Evolutionary conservation across 2,113 vertebrate genomes (phyloP), one percentile per base, ranked within the genome.

Genomic region (Limnothrissa miodon): DNA sequence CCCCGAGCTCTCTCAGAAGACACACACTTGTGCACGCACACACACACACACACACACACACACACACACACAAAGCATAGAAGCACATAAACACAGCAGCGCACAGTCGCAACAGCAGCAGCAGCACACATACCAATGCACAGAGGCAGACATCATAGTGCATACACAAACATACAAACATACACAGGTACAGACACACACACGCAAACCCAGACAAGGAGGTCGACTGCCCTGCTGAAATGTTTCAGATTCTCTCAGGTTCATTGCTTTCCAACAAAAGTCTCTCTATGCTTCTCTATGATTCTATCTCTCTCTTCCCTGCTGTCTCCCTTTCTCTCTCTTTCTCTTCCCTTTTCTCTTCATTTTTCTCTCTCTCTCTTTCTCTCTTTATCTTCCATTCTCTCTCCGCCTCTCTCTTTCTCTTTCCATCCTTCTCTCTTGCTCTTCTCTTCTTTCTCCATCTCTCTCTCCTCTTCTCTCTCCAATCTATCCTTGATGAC

Each of bases 211-310:
- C 51, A 53, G 17, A 53, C 15, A 79, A 45, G 36, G 19, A 21
- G 48, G 48, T 19, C 59, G 48, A 56, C 78, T 62, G 74, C 56
- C 82, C 78, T 44, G 48, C 17, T 51, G 42, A 79, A 45, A 56
- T 56, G 51, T 5, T n/a, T 21, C 51, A 56, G 51, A n/a, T n/a
- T 21, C 51, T 21, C 51, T 56, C 51, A 56, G 51, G 51, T 56
- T 56, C 51, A 56, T 21, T 56, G 51, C 51, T 56, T 56, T 56
- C 51, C 51, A 56, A 56, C 8, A 39, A 21, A 42, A 46, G 39
- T 46, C 25, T 80, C 48, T 15, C 44, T 33, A 45, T 45, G 1
- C n/a, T 21, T 81, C 80, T 53, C 19, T 21, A 15, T 48, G 0
- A 2, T 48, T 15, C 15, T 48, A 9, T 48, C 46, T 15, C 42